Evolutionary conservation across 2,113 vertebrate genomes (phyloP).

Genomic region (Eulacestoma nigropectus): DNA sequence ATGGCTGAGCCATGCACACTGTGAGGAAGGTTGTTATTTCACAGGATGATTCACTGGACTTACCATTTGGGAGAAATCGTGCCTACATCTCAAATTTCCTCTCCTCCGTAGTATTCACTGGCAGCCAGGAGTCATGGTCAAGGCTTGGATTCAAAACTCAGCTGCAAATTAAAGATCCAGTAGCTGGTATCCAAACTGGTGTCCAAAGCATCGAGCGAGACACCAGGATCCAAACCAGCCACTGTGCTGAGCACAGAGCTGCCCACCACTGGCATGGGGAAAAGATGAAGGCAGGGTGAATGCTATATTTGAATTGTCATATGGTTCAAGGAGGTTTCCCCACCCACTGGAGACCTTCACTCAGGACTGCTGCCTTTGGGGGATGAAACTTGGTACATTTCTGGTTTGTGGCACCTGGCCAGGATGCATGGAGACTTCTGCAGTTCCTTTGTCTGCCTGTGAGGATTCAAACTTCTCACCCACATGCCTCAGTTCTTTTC

Average conservation of each 20-base stretch:
- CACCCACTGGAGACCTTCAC: neutral
- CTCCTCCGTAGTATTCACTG: neutral
- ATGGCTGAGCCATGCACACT: accelerated
- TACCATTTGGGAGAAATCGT: neutral
- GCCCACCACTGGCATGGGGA: neutral
- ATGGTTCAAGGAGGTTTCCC: neutral
- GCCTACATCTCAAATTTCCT: neutral
- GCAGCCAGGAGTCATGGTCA: neutral
- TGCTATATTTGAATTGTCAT: neutral
- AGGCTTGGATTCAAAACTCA: neutral
- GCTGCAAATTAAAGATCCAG: neutral
- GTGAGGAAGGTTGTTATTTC: neutral
- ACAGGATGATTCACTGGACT: neutral
- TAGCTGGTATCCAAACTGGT: neutral
- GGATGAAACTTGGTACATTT: neutral
- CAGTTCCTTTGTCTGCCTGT: neutral
- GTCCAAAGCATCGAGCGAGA: neutral
- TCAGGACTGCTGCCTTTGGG: neutral
- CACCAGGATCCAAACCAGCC: accelerated
- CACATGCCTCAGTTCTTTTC: neutral
- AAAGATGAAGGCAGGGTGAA: neutral
- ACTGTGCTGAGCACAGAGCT: neutral
- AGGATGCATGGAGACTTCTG: neutral
- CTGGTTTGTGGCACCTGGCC: neutral
- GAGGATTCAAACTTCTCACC: neutral